phyloP scores from a whole-genome alignment of 1,140 invertebrate genomes.

The Pteromalus puparum region DNA sequence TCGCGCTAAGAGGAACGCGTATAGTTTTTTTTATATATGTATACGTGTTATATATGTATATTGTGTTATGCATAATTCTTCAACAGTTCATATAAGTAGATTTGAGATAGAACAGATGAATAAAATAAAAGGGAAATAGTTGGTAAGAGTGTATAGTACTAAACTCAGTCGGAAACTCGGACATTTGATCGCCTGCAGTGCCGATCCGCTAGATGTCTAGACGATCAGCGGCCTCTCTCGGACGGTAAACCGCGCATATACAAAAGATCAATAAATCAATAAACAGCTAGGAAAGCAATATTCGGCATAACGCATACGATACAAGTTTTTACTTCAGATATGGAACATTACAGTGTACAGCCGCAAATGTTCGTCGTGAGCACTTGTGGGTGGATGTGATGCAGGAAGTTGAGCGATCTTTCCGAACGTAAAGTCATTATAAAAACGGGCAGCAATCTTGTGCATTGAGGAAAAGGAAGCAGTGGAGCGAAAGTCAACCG shows the following conservation, averaged over 20 bases:
- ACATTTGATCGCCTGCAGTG: background rate
- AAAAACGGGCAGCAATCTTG: too few relatives aligned
- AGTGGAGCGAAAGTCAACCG: background rate
- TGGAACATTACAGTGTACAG: background rate
- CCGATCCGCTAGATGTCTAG: background rate
- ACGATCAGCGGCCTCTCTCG: background rate
- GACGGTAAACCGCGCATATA: background rate
- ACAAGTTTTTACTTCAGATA: background rate
- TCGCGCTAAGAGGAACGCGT: too few relatives aligned
- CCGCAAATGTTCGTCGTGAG: background rate
- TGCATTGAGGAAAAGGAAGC: too few relatives aligned
- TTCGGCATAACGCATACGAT: background rate
- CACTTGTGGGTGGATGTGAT: too few relatives aligned
- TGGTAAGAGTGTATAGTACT: too few relatives aligned
- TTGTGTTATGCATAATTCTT: background rate
- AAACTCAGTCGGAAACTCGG: background rate
- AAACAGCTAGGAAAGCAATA: background rate
- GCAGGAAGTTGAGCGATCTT: too few relatives aligned
- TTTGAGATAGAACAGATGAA: too few relatives aligned
- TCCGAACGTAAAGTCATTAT: too few relatives aligned
- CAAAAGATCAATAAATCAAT: conserved; percentile 5
- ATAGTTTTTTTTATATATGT: too few relatives aligned
- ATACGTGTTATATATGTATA: too few relatives aligned
- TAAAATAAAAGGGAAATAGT: too few relatives aligned
- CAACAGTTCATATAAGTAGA: conserved; percentile 6